phyloP scores from a whole-genome alignment of 2,113 vertebrate species.

The Pelecanus crispus region DNA sequence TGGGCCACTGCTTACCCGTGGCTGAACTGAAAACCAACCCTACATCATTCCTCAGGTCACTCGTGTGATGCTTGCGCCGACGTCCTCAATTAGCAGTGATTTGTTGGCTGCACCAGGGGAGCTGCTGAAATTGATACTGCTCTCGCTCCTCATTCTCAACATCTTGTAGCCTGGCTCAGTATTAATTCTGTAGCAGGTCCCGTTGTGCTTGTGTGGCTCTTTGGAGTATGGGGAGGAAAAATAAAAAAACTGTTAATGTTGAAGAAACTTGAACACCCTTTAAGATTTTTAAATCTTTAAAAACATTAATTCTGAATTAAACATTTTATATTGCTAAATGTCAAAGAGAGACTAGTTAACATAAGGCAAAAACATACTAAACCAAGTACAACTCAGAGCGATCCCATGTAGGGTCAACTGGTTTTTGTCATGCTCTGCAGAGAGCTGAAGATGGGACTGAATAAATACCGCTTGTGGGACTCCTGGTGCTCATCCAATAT shows the following conservation, averaged over 20 bases:
- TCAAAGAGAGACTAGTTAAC: neutral
- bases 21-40: neutral
- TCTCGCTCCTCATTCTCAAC: fast-evolving
- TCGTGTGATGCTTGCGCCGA: fast-evolving
- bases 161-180: neutral
- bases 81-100: fast-evolving
- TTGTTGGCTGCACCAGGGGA: neutral
- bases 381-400: fast-evolving
- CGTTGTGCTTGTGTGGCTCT: fast-evolving
- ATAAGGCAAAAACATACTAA: fast-evolving
- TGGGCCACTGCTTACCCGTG: neutral
- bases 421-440: neutral
- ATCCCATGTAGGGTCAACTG: neutral
- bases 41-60: fast-evolving
- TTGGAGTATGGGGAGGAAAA: neutral
- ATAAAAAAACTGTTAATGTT: fast-evolving
- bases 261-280: neutral
- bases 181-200: neutral
- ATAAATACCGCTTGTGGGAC: neutral
- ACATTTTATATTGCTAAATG: neutral
- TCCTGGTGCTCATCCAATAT: neutral
- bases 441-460: neutral
- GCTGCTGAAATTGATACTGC: neutral
- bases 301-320: neutral
- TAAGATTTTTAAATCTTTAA: neutral